These are phyloP conservation scores for Tapera naevia DNA, from an alignment of 2,797 vertebrate species.

Conservation along the genomic window DNA sequence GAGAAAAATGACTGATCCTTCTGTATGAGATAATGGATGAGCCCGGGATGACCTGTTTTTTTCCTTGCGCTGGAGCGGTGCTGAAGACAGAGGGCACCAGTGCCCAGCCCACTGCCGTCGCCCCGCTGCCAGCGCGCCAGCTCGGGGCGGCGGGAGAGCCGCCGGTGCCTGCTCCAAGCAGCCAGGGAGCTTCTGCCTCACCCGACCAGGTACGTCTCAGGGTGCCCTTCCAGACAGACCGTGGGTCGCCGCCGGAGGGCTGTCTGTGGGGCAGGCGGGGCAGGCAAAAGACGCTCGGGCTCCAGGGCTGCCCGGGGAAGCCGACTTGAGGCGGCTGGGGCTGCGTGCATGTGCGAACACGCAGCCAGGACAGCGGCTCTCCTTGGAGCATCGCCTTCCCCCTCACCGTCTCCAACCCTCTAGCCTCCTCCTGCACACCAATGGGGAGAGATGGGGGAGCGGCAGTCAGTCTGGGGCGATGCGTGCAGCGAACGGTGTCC, in stretches of 20 bases:
- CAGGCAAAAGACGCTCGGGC: background rate
- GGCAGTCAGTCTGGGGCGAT: background rate
- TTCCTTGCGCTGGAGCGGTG: constrained; percentile 83
- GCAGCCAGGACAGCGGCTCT: background rate
- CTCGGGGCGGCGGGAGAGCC: constrained; percentile 76
- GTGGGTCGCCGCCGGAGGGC: background rate
- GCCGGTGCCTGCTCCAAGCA: constrained; percentile 70
- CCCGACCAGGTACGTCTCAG: constrained; percentile 81
- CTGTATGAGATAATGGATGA: constrained; percentile 72
- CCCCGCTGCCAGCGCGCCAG: constrained; percentile 74
- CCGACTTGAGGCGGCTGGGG: constrained; percentile 1
- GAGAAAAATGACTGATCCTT: constrained; percentile 62
- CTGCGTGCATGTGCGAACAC: background rate
- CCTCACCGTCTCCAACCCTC: background rate
- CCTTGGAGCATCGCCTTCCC: background rate
- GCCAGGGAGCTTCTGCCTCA: constrained; percentile 76
- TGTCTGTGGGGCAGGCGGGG: background rate
- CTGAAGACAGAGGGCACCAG: constrained; percentile 90
- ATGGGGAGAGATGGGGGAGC: background rate
- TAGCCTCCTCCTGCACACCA: too few relatives aligned
- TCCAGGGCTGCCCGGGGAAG: background rate
- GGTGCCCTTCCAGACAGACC: background rate
- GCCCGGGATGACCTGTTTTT: constrained; percentile 88
- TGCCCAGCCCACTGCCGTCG: constrained; percentile 78
- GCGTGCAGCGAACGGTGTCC: background rate